Conservation (phyloP, 2,113 vertebrate genomes). For the Neogale vison region DNA sequence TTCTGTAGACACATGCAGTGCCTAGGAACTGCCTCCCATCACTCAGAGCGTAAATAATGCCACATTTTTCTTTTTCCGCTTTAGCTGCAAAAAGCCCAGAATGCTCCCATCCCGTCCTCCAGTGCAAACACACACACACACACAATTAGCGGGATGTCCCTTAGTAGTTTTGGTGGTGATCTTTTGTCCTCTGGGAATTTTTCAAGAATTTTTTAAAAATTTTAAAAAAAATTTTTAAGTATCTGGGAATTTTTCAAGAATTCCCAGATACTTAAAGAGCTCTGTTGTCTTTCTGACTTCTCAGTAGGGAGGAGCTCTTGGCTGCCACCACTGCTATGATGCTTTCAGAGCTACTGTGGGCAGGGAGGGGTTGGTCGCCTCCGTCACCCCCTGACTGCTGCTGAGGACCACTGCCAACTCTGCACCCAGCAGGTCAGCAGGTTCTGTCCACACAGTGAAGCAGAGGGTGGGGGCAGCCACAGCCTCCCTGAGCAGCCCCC, state of each 20-base stretch:
- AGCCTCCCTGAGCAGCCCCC: background rate
- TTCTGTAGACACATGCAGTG: background rate
- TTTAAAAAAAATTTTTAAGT: too few species aligned
- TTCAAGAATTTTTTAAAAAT: too few species aligned
- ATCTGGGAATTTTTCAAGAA: background rate
- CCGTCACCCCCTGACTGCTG: too few species aligned
- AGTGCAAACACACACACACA: background rate
- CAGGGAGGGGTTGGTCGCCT: accelerated
- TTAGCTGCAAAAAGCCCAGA: background rate
- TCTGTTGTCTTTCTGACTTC: background rate
- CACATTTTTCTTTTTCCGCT: background rate
- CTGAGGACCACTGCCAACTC: accelerated
- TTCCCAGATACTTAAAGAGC: background rate
- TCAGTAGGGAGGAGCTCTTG: too few species aligned
- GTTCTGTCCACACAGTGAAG: background rate
- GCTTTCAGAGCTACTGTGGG: background rate
- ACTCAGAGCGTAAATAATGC: background rate
- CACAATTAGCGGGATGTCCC: background rate
- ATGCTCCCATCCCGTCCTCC: background rate
- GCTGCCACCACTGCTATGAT: too few species aligned
- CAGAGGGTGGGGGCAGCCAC: too few species aligned
- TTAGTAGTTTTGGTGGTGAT: background rate
- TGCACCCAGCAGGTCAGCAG: accelerated
- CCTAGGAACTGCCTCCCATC: background rate
- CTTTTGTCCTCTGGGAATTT: background rate